These are phyloP conservation scores for Catostylus mosaicus DNA, from an alignment of 30 jellyfish, hydroid and myxozoan genomes.

Conservation along the genomic window DNA sequence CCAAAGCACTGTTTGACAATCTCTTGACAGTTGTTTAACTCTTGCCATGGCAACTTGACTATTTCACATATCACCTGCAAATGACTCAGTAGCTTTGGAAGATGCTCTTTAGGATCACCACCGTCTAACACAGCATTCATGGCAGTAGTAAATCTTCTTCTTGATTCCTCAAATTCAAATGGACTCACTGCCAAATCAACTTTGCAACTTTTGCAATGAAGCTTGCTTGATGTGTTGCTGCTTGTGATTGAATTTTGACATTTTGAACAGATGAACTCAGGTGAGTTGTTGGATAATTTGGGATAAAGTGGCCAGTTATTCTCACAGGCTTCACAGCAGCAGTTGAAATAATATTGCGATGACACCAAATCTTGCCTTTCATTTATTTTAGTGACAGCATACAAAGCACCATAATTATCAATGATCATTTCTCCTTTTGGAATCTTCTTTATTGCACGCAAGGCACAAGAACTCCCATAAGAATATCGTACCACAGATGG, in stretches of 20 bases:
- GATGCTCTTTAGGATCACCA: conserved; percentile 38
- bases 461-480: conserved; percentile 83
- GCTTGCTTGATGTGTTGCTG: neutral
- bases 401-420: conserved; percentile 91
- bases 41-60: conserved; percentile 78
- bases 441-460: conserved; percentile 82
- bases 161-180: conserved; percentile 24
- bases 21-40: conserved; percentile 87
- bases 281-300: conserved; percentile 38
- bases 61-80: conserved; percentile 60
- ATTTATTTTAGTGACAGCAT: conserved; percentile 64
- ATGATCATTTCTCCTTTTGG: conserved; percentile 78
- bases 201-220: conserved; percentile 31
- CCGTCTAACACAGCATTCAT: conserved; percentile 72
- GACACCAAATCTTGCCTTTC: conserved; percentile 58
- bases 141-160: conserved; percentile 37
- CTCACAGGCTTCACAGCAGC: conserved; percentile 78
- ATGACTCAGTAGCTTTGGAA: conserved; percentile 50
- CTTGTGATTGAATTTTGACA: neutral
- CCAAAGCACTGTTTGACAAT: conserved; percentile 85
- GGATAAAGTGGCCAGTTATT: conserved; percentile 80
- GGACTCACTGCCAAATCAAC: neutral
- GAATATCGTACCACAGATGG: conserved; percentile 94
- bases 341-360: conserved; percentile 76
- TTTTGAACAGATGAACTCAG: conserved; percentile 36